Evolutionary conservation across 1,140 invertebrate species (phyloP), one percentile per base, ranked within the genome.

Genomic region (Drosophila orena): DNA sequence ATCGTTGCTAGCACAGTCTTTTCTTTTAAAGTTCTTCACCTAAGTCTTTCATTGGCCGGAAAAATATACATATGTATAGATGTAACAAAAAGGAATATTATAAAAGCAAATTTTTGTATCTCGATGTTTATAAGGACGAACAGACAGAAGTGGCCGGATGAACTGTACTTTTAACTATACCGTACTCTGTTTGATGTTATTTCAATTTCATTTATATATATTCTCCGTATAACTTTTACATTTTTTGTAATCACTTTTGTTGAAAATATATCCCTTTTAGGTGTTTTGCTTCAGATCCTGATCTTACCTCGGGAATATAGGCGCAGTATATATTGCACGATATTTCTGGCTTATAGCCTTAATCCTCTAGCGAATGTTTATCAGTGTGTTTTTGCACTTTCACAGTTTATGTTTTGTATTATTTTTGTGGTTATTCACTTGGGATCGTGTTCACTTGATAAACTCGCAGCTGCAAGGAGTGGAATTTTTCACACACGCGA

Each of bases 41-140:
- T 66, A 79, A 88, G 81, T 88, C 83, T 58, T 89, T 76, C 70
- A 70, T 71, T 71, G 68, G 52, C 65, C 17, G 7, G 35, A 52
- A 35, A 71, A 71, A 70, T 47, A 70, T 10, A 8, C 10, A 2
- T 30, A 10, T n/a, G n/a, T n/a, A 3, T 30, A n/a, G 3, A 6
- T n/a, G 24, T 4, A 12, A 27, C 12, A 7, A 24, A 47, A n/a
- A 8, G 4, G 22, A 10, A 8, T 15, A 3, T 15, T 8, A 22
- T 2, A 24, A 24, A 44, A 22, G 2, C 1, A 14, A 12, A 2
- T 44, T 44, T 14, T 6, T 20, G 15, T 7, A 7, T 40, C 4
- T 17, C 0, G 43, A 3, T 3, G 6, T 8, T 47, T 27, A 7
- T n/a, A n/a, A 7, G 14, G 44, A 30, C 7, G 8, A 24, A 24